Evolutionary conservation across 2,113 vertebrate species (phyloP).

Genomic region (Triplophysa tibetana): DNA sequence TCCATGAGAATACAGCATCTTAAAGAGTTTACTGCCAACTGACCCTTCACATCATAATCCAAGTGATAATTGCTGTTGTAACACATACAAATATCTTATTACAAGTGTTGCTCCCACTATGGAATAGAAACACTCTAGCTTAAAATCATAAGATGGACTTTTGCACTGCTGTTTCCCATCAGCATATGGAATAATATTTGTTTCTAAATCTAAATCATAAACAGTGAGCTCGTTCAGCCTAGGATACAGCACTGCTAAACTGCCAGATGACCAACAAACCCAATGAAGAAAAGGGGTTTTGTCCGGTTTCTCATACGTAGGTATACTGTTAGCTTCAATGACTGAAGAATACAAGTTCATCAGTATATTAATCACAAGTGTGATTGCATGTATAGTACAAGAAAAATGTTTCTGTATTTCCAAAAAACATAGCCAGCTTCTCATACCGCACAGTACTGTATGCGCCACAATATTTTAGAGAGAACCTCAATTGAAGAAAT

Average conservation of each 20-base stretch:
- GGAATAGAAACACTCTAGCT: neutral
- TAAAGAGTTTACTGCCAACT: neutral
- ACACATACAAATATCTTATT: neutral
- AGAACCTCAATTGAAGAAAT: conserved; percentile 6
- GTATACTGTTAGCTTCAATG: too few relatives aligned
- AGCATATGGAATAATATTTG: too few relatives aligned
- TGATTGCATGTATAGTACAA: too few relatives aligned
- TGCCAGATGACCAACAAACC: conserved; percentile 32
- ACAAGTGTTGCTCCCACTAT: neutral
- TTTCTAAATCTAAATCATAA: neutral
- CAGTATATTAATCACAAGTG: too few relatives aligned
- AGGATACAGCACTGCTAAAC: conserved; percentile 10
- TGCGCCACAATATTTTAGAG: neutral
- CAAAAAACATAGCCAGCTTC: neutral
- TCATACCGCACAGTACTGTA: neutral
- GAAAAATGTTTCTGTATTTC: too few relatives aligned
- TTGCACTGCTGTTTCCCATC: too few relatives aligned
- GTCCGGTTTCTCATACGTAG: too few relatives aligned
- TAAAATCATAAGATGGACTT: neutral
- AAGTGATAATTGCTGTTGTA: conserved; percentile 19
- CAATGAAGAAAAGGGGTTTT: neutral
- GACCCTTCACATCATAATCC: neutral
- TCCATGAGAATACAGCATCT: neutral
- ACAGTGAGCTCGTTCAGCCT: conserved; percentile 22
- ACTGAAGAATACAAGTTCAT: too few relatives aligned